phyloP scores from a whole-genome alignment of 2,113 vertebrate genomes.

The Euleptes europaea region DNA sequence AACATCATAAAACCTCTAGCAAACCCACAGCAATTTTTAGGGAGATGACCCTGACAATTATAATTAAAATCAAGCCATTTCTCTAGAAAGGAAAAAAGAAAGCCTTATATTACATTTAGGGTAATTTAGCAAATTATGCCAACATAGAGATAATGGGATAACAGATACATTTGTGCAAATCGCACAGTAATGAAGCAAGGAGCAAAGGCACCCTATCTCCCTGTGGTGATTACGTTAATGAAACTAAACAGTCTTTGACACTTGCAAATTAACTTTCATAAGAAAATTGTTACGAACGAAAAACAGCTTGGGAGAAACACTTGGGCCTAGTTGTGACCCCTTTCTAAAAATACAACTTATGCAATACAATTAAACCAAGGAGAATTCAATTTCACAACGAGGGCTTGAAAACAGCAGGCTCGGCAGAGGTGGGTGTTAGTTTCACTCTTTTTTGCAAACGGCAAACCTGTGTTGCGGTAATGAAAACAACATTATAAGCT shows the following conservation, averaged over 20 bases:
- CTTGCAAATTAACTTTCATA: background rate
- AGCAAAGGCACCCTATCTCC: background rate
- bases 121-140: background rate
- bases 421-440: background rate
- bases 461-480: background rate
- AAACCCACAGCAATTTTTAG: fast-evolving
- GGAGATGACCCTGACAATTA: background rate
- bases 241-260: background rate
- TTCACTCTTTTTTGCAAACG: background rate
- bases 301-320: background rate
- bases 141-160: background rate
- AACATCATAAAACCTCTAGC: background rate
- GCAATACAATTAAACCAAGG: background rate
- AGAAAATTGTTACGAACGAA: background rate
- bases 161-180: background rate
- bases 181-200: background rate
- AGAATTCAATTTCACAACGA: background rate
- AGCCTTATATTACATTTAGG: too few relatives aligned
- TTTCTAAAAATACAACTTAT: background rate
- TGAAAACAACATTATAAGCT: background rate
- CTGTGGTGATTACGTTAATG: background rate
- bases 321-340: background rate
- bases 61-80: background rate
- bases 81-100: background rate
- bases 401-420: background rate